Conservation (phyloP, 2,888 invertebrate species). For the Chrysolina oricalcia region DNA sequence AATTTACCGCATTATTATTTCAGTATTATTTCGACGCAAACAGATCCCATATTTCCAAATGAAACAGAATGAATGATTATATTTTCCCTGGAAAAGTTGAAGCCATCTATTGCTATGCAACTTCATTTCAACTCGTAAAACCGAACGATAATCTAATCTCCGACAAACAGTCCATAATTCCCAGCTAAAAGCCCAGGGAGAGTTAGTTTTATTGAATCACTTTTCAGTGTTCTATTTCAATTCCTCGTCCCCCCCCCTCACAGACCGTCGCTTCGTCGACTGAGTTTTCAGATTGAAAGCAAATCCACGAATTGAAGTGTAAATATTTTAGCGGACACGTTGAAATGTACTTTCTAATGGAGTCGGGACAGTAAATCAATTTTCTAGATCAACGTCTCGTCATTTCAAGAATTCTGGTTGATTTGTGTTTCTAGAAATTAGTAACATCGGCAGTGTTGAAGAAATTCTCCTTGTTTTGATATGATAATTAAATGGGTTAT, state of each 20-base stretch:
- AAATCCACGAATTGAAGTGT: slow-evolving; percentile 7
- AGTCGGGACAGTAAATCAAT: not conserved
- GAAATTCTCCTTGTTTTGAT: too few species aligned
- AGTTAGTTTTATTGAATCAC: not conserved
- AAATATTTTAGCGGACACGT: not conserved
- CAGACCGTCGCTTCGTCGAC: not conserved
- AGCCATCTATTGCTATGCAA: too few species aligned
- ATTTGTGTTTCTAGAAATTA: not conserved
- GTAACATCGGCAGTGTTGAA: not conserved
- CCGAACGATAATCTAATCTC: not conserved
- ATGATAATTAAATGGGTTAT: too few species aligned
- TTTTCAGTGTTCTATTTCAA: not conserved
- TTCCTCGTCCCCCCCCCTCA: not conserved
- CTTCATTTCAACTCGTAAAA: not conserved
- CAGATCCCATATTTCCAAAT: too few species aligned
- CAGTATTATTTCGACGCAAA: too few species aligned
- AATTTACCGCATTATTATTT: too few species aligned
- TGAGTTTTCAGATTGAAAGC: slow-evolving; percentile 11
- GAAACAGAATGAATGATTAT: too few species aligned
- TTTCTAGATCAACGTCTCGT: not conserved
- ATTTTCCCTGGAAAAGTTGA: too few species aligned
- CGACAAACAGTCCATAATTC: not conserved
- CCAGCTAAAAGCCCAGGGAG: not conserved
- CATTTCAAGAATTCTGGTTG: not conserved
- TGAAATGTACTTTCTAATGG: not conserved